phyloP scores from a whole-genome alignment of 2,113 vertebrate species.

The Myanophis thanlyinensis region DNA sequence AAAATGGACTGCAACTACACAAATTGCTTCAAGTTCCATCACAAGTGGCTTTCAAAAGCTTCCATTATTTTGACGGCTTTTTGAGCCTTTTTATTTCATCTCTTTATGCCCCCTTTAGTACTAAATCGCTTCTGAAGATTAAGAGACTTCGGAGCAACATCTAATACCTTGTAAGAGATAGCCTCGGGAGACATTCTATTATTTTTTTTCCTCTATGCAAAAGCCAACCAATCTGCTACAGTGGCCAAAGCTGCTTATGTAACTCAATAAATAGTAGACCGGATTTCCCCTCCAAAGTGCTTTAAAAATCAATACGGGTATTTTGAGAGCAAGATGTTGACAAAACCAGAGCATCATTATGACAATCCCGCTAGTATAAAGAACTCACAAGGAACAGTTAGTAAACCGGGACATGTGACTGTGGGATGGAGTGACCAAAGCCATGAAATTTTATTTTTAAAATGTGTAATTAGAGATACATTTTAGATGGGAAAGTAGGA shows the following conservation, averaged over 20 bases:
- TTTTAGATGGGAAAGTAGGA: too few relatives aligned
- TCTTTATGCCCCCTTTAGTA: background rate
- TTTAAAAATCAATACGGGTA: background rate
- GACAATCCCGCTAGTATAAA: background rate
- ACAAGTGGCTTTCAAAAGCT: background rate
- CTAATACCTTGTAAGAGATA: background rate
- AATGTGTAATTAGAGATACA: too few relatives aligned
- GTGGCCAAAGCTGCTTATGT: background rate
- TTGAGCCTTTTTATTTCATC: too few relatives aligned
- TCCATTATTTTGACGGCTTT: background rate
- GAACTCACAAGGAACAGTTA: background rate
- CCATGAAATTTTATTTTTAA: background rate
- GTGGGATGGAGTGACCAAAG: background rate
- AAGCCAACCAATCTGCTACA: background rate
- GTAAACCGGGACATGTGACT: background rate
- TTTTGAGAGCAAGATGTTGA: background rate
- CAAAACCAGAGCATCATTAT: background rate
- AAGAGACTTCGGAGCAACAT: background rate
- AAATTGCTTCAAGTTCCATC: background rate
- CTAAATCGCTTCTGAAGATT: background rate
- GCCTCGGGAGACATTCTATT: background rate
- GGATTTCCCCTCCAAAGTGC: background rate
- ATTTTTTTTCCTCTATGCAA: background rate
- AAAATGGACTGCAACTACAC: background rate
- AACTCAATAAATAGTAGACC: background rate